Evolutionary conservation across 1,140 invertebrate species (phyloP).

Genomic region (Lepidurus couesii): DNA sequence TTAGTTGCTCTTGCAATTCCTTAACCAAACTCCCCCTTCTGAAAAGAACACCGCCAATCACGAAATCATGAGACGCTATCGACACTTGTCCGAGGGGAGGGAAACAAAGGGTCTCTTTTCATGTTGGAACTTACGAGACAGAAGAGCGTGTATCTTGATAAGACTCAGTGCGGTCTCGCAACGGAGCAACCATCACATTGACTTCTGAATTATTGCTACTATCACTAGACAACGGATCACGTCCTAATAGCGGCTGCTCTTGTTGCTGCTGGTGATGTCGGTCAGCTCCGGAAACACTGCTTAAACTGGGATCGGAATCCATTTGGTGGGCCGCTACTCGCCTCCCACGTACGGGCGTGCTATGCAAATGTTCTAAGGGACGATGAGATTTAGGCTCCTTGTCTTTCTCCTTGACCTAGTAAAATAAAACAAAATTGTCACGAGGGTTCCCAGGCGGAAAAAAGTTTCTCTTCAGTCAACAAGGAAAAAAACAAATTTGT

Average conservation of each 20-base stretch:
- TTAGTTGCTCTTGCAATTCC: slow-evolving; percentile 26
- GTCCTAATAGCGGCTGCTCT: neutral
- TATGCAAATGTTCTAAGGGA: neutral
- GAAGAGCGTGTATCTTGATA: slow-evolving; percentile 9
- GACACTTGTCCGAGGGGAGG: too few species aligned
- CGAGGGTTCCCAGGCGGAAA: neutral
- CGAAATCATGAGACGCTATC: neutral
- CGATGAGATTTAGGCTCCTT: slow-evolving; percentile 9
- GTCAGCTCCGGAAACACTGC: neutral
- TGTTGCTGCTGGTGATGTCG: neutral
- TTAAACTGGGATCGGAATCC: neutral
- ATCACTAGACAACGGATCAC: neutral
- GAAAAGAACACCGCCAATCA: neutral
- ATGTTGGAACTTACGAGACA: neutral
- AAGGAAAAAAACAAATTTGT: too few species aligned
- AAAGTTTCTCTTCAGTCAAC: neutral
- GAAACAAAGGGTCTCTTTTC: neutral
- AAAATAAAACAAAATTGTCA: neutral
- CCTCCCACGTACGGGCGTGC: neutral
- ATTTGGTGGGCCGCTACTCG: neutral
- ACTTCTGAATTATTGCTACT: neutral
- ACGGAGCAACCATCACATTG: neutral
- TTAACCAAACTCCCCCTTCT: slow-evolving; percentile 19
- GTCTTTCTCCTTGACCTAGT: slow-evolving; percentile 18
- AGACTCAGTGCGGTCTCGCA: slow-evolving; percentile 6